These are phyloP conservation scores for Chloebia gouldiae DNA, from an alignment of 2,113 vertebrate genomes.

Conservation along the genomic window DNA sequence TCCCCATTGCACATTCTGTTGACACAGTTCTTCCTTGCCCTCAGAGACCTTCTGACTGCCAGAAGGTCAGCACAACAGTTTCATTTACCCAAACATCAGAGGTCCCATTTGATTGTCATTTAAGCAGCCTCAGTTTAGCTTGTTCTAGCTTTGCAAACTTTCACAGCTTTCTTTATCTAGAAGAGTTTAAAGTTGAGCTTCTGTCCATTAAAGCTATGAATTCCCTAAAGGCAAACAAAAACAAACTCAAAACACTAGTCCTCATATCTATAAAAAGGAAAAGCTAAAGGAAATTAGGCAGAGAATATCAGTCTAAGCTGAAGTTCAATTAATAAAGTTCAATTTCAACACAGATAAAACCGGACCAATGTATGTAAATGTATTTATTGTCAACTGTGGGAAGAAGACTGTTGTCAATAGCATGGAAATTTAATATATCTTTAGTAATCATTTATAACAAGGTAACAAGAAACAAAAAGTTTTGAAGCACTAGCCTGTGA, in stretches of 20 bases:
- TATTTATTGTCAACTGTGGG: not conserved
- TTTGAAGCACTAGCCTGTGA: not conserved
- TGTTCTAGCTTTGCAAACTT: not conserved
- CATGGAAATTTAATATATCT: not conserved
- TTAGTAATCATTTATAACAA: not conserved
- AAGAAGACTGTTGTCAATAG: not conserved
- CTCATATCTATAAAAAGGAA: not conserved
- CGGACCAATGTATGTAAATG: not conserved
- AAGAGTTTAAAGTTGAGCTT: not conserved
- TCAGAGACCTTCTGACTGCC: not conserved
- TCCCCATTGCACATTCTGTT: not conserved
- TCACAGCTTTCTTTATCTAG: not conserved
- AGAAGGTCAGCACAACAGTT: not conserved
- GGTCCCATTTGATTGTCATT: not conserved
- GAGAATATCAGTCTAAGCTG: not conserved
- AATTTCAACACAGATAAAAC: not conserved
- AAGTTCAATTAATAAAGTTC: not conserved
- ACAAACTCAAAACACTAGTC: not conserved
- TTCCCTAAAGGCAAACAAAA: not conserved
- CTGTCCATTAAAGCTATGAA: not conserved
- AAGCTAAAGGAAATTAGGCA: not conserved
- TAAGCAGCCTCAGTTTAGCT: not conserved
- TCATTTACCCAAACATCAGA: not conserved
- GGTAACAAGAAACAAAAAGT: not conserved
- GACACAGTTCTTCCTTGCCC: not conserved